Evolutionary conservation across 2,888 invertebrate genomes (phyloP), one percentile per base, ranked within the genome.

Genomic region (Diarsia dahlii): DNA sequence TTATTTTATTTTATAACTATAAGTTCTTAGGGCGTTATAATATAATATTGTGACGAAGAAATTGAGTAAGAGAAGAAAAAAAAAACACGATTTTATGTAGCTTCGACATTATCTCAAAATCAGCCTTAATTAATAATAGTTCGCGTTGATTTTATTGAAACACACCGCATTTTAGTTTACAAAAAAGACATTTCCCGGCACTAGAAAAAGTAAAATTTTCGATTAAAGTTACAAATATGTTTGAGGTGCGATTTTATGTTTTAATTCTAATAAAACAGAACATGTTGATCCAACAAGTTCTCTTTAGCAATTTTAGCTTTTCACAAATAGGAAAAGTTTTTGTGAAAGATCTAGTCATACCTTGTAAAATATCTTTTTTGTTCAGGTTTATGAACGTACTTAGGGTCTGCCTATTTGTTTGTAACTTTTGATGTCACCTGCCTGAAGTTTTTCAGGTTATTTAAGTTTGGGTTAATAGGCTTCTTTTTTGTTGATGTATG

Each of bases 281-380:
- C 15, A 72, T 39, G 45, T 68, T 46, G 46, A 34, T 74, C 48
- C 39, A 65, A 65, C 34, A 80, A 71, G 56, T 84, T 84, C 69
- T 69, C 20, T 58, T 23, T 23, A 2, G 23, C 34, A 45, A 48
- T 67, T 54, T 60, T 74, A 64, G 45, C 54, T 74, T 80, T 69
- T 52, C 28, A 34, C 62, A 71, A 71, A 84, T 69, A 69, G 71
- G 64, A 80, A 80, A 82, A 66, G 71, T 84, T 84, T 66, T 34
- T 12, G 12, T 71, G 4, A 23, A 69, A 63, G 15, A 8, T 52
- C n/a, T 46, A 18, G 46, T 56, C 13, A 18, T 34, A 15, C 15
- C 9, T 28, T 50, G 34, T 34, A 15, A 74, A 62, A 66, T n/a
- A 62, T 67, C 18, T 67, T 60, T n/a, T 74, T 80, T 20, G 46